Conservation (phyloP, 2,113 vertebrate genomes). For the Alethe castanea region DNA sequence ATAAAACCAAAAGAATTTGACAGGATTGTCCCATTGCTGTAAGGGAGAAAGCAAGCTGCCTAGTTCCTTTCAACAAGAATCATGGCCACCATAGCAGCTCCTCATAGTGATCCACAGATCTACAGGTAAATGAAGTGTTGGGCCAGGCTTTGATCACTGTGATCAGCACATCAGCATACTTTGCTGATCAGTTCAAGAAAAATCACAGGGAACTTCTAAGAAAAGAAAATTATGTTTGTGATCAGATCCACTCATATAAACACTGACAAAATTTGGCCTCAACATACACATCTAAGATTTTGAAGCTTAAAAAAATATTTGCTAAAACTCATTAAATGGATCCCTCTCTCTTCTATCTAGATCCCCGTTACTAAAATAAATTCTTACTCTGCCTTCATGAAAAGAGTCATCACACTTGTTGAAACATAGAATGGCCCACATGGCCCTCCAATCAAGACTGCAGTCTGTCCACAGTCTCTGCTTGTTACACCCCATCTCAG, state of each 20-base stretch:
- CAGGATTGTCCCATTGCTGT: background rate
- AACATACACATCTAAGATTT: background rate
- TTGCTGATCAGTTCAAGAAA: background rate
- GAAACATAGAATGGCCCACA: background rate
- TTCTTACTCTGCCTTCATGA: background rate
- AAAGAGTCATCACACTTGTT: background rate
- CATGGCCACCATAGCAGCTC: background rate
- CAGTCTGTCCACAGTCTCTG: background rate
- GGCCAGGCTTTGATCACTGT: background rate
- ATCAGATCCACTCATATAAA: background rate
- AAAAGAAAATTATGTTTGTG: background rate
- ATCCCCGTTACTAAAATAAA: background rate
- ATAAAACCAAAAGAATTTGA: background rate
- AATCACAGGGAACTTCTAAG: background rate
- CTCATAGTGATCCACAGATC: background rate
- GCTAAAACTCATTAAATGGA: background rate
- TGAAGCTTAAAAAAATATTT: background rate
- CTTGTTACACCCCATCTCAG: background rate
- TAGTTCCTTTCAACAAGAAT: background rate
- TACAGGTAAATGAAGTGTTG: background rate
- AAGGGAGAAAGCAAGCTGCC: background rate
- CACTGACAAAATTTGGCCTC: background rate
- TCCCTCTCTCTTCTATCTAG: background rate
- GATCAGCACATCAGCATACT: background rate
- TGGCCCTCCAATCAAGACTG: background rate